These are phyloP conservation scores for Lordiphosa collinella DNA, from an alignment of 1,140 invertebrate genomes.

Conservation along the genomic window DNA sequence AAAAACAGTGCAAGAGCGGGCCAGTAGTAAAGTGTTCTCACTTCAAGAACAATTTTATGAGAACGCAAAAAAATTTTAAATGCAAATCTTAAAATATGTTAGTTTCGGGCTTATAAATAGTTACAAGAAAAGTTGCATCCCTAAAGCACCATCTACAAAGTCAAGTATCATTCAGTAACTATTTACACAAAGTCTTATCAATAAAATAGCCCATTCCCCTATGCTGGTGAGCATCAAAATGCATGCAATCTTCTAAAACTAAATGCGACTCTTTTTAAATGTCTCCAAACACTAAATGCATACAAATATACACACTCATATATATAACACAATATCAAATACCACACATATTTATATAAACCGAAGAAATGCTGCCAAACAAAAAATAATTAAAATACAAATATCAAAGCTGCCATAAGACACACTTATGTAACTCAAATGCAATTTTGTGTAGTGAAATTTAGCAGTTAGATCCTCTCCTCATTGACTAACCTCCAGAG, in stretches of 20 bases:
- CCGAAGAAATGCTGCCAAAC: slow-evolving; percentile 15
- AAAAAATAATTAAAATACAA: slow-evolving; percentile 2
- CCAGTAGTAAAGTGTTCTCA: too few species aligned
- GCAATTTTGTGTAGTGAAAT: slow-evolving; percentile 45
- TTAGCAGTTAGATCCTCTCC: slow-evolving; percentile 27
- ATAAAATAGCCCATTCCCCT: too few species aligned
- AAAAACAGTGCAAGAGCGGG: too few species aligned
- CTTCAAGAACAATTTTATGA: too few species aligned
- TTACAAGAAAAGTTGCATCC: too few species aligned
- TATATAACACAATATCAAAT: slow-evolving; percentile 38
- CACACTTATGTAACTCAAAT: slow-evolving; percentile 4
- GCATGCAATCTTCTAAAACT: slow-evolving; percentile 47
- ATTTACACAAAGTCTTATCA: too few species aligned
- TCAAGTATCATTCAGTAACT: too few species aligned
- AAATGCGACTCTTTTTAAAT: slow-evolving; percentile 14
- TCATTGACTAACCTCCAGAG: slow-evolving; percentile 2
- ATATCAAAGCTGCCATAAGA: slow-evolving; percentile 25
- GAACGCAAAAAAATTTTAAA: too few species aligned
- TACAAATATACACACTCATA: slow-evolving; percentile 33
- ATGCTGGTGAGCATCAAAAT: slow-evolving; percentile 27
- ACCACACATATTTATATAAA: slow-evolving; percentile 8
- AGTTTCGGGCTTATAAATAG: too few species aligned
- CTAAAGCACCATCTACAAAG: too few species aligned
- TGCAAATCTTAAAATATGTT: too few species aligned
- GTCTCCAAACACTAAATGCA: slow-evolving; percentile 25